Conservation (phyloP, 2,888 invertebrate species). For the Heliconius sara region DNA sequence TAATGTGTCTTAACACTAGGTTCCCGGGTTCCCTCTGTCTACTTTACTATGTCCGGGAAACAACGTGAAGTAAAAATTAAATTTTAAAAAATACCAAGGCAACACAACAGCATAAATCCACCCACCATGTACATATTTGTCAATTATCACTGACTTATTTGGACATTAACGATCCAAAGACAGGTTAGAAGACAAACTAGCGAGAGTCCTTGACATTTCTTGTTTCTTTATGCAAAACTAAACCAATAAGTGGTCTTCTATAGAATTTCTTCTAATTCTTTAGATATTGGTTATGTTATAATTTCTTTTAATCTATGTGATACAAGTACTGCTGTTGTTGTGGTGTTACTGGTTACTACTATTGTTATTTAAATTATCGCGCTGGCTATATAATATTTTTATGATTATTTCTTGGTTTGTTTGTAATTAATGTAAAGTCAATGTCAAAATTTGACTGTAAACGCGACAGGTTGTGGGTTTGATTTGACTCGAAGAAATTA, state of each 20-base stretch:
- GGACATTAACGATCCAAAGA: not conserved
- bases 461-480: too few species aligned
- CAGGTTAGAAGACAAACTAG: slow-evolving; percentile 15
- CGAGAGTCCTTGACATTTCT: slow-evolving; percentile 24
- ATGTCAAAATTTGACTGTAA: too few species aligned
- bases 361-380: not conserved
- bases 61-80: too few species aligned
- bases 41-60: too few species aligned
- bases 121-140: not conserved
- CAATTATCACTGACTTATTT: slow-evolving; percentile 15
- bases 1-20: too few species aligned
- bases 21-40: too few species aligned
- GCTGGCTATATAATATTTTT: too few species aligned
- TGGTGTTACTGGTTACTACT: not conserved
- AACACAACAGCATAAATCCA: not conserved
- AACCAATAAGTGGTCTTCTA: slow-evolving; percentile 13
- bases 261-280: not conserved
- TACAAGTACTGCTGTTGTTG: too few species aligned
- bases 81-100: too few species aligned
- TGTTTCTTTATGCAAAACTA: slow-evolving; percentile 6
- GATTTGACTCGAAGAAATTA: too few species aligned
- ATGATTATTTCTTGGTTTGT: too few species aligned
- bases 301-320: not conserved
- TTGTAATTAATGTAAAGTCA: too few species aligned
- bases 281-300: slow-evolving; percentile 1